Evolutionary conservation across 2,113 vertebrate genomes (phyloP).

Genomic region (Manacus vitellinus): DNA sequence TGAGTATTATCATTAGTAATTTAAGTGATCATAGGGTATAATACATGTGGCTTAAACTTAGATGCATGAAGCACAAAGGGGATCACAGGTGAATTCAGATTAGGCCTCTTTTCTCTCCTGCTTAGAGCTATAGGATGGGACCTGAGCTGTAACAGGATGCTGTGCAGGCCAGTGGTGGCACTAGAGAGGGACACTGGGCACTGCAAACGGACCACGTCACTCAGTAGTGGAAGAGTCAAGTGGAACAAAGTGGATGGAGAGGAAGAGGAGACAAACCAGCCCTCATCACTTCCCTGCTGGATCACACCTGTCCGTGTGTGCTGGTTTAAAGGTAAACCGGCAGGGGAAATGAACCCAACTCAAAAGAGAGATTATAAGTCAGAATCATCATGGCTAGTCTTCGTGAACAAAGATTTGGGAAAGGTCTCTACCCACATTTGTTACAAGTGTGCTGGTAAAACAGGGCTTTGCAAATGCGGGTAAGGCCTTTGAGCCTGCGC

Average conservation of each 20-base stretch:
- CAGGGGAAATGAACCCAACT: too few species aligned
- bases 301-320: neutral
- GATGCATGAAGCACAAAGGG: neutral
- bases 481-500: too few species aligned
- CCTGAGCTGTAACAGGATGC: neutral
- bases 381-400: too few species aligned
- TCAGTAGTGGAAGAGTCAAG: neutral
- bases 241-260: neutral
- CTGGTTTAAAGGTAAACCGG: too few species aligned
- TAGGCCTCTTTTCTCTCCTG: neutral
- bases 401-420: too few species aligned
- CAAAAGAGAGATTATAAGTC: too few species aligned
- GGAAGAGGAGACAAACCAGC: neutral
- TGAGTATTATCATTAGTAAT: neutral
- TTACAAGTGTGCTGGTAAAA: too few species aligned
- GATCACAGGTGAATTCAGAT: neutral
- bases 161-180: neutral
- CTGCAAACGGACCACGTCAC: neutral
- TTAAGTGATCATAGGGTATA: neutral
- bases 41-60: neutral
- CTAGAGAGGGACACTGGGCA: fast-evolving
- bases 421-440: too few species aligned
- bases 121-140: neutral
- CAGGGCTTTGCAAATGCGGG: too few species aligned
- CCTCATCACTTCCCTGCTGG: neutral